phyloP scores from a whole-genome alignment of 1,140 invertebrate species.

The Linepithema humile region DNA sequence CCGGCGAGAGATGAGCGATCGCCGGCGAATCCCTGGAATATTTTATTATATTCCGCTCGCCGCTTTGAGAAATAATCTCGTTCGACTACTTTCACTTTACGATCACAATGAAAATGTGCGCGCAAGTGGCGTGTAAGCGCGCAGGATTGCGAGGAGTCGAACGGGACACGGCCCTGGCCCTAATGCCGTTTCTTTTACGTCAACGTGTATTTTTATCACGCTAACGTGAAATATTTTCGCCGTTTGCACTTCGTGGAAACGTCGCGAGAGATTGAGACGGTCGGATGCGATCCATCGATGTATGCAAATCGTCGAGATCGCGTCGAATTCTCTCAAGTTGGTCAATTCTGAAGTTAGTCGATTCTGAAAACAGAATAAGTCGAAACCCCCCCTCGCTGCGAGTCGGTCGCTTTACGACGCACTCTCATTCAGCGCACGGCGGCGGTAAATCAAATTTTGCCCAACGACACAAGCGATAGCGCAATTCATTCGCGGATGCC shows the following conservation, averaged over 20 bases:
- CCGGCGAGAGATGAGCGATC: too few species aligned
- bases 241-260: not conserved
- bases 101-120: constrained; percentile 58
- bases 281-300: not conserved
- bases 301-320: not conserved
- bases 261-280: not conserved
- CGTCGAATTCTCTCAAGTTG: too few species aligned
- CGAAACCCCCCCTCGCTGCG: not conserved
- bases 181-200: constrained; percentile 20
- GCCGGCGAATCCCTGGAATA: constrained; percentile 23
- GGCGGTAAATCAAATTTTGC: not conserved
- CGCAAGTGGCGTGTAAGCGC: not conserved
- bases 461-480: not conserved
- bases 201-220: constrained; percentile 11
- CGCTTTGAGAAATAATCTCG: constrained; percentile 39
- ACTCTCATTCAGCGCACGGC: not conserved
- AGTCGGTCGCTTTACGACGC: not conserved
- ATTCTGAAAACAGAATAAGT: not conserved
- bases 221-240: not conserved
- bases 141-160: not conserved
- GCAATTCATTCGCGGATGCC: not conserved
- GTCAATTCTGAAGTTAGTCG: not conserved
- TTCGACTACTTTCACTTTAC: constrained; percentile 51
- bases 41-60: constrained; percentile 28
- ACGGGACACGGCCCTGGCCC: constrained; percentile 1